Evolutionary conservation across 2,888 invertebrate genomes (phyloP), one percentile per base, ranked within the genome.

Genomic region (Ditylenchus weischeri): DNA sequence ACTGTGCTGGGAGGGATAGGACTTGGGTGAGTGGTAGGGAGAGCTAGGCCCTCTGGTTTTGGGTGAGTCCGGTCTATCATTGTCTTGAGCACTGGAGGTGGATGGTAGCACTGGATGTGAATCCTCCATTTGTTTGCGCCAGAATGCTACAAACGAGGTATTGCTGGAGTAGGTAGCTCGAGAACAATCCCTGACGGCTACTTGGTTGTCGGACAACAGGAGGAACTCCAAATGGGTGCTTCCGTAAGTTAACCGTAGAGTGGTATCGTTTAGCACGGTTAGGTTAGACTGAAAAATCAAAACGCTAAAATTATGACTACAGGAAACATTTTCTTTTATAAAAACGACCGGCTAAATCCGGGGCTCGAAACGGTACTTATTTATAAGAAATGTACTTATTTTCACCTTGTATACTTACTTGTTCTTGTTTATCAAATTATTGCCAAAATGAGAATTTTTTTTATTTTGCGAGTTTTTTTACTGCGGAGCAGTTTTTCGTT

Each of bases 171-270:
- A 43, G 43, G 43, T 15, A 36, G 57, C 48, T 19, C 35, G 23
- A 57, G 67, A 48, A 38, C 58, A 67, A 23, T 68, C 68, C 38
- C 68, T 64, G n/a, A 66, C 50, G 11, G 75, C 78, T 13, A 73
- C 71, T 13, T 59, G 62, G n/a, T 64, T 64, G 18, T 72, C 75
- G 21, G 64, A 63, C 8, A 78, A 64, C 64, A 79, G 62, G n/a
- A 67, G 66, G 38, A 79, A 74, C 58, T 79, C 79, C 47, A 79
- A 63, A 62, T 73, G 69, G 19, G 75, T 62, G 47, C 72, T 62
- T 8, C 76, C 77, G 66, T 72, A 72, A 57, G 70, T 67, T 47
- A 79, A 71, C 10, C 78, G 75, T 11, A 79, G 50, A 15, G 69
- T 75, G 29, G 64, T 64, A 38, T 74, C 74, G 61, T 70, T 75